These are phyloP conservation scores for Drosophila prostipennis DNA, from an alignment of 2,888 invertebrate species.

Conservation along the genomic window DNA sequence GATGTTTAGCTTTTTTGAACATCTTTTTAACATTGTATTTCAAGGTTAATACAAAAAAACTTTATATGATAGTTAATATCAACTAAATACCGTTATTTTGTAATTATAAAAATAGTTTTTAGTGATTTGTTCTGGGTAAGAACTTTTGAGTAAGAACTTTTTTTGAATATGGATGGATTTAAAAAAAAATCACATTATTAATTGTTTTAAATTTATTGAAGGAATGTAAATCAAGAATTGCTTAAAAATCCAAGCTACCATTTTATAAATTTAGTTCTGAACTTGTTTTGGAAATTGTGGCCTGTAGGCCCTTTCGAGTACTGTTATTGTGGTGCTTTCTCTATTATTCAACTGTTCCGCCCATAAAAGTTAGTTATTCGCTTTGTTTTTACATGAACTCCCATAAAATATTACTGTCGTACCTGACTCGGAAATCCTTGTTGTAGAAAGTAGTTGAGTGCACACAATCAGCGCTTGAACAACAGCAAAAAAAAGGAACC, in stretches of 20 bases:
- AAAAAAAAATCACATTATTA: too few species aligned
- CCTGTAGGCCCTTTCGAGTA: neutral
- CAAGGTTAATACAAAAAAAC: too few species aligned
- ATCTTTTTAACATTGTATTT: too few species aligned
- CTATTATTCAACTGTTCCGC: neutral
- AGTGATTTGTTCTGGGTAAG: too few species aligned
- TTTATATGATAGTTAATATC: too few species aligned
- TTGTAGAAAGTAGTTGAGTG: slow-evolving; percentile 15
- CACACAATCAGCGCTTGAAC: slow-evolving; percentile 1
- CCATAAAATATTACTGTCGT: slow-evolving; percentile 34
- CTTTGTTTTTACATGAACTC: slow-evolving; percentile 15
- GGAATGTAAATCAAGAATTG: too few species aligned
- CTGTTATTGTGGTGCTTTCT: slow-evolving; percentile 1
- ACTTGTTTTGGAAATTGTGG: neutral
- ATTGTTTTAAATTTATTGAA: too few species aligned
- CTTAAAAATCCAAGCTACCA: neutral
- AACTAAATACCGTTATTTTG: too few species aligned
- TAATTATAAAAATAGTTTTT: too few species aligned
- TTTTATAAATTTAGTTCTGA: neutral
- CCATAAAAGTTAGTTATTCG: slow-evolving; percentile 5
- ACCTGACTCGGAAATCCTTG: slow-evolving; percentile 50
- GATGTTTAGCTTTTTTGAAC: too few species aligned
- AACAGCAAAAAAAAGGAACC: neutral
- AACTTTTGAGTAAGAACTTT: too few species aligned
- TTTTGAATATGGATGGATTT: too few species aligned